Base-by-base conservation (phyloP, 2,888 invertebrate genomes). In the Slavum lentiscoides region DNA sequence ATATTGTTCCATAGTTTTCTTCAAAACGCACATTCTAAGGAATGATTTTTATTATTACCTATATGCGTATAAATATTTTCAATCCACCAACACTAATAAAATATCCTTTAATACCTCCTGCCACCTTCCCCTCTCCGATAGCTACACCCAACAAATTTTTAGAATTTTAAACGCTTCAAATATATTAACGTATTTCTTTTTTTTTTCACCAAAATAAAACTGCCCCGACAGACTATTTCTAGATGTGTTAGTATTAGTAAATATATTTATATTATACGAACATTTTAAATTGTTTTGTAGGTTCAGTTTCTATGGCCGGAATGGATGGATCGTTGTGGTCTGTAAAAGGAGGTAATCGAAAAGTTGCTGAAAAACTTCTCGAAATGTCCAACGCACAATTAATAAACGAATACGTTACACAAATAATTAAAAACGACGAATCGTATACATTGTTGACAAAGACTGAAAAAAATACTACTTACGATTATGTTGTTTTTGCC, bases 401-500 rank as follows among this genome's bases (percentile, higher is more conserved):
- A 7, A 84, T 87, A n/a, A 82, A 85, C 19, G 85, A 86, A 49
- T 85, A 85, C 82, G 88, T 89, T 4, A 83, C 82, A 11, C 83
- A 84, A 81, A 84, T 87, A 37, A 83, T 66, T n/a, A 84, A 83
- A 30, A 67, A 84, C 55, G 83, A 82, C 39, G 80, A 80, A 43
- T 83, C 80, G 55, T 74, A 62, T 49, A 69, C 83, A 13, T 43
- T 83, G 55, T 81, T 66, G 39, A 70, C 66, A n/a, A 75, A 66
- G 30, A 68, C 23, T 61, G 19, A 75, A 64, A 68, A 62, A 74
- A 66, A 67, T 15, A 7, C n/a, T 19, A 82, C 82, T 9, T 91
- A 89, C 84, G 90, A 91, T 84, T 86, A 89, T 81, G 88, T 91
- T 3, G 87, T 91, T 66, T 83, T 91, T 23, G 91, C 91, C 21